Evolutionary conservation across 2,113 vertebrate genomes (phyloP), one percentile per base, ranked within the genome.

Genomic region (Ctenomys sociabilis): DNA sequence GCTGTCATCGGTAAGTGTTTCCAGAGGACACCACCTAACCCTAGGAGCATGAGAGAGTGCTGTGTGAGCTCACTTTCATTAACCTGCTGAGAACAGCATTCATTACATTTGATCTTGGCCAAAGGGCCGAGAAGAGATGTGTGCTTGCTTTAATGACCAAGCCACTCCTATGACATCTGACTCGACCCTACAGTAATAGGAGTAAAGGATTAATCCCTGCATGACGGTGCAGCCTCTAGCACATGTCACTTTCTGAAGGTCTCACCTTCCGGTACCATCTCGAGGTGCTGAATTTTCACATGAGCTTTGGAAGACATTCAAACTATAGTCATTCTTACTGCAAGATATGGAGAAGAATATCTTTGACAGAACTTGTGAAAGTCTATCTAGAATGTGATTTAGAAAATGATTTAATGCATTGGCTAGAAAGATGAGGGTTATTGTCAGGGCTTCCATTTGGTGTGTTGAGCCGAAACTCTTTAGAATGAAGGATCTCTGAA

Each of bases 361-460:
- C 45, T 81, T 88, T 24, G 64, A 57, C 64, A 24, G 54, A 12
- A 85, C 89, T 30, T 73, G 21, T n/a, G 11, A 26, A 85, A 3
- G 66, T 77, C 54, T 64, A 84, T 54, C 59, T 57, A 72, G 52
- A 54, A 88, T 83, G 19, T 64, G 26, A 8, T 10, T 88, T 96
- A 35, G 81, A 24, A 70, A 81, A 26, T 93, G 72, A 68, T 40
- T 91, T 73, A 95, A 91, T 75, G 73, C 64, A 63, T 63, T 75
- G 28, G 21, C 83, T 7, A 93, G 63, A 88, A 90, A 78, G 61
- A 22, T 82, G 24, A 26, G 35, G 2, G 28, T 61, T 35, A 81
- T 35, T 52, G 1, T 93, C 66, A 88, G 84, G 45, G 63, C 32
- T 77, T 82, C 52, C 75, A 32, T 52, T 82, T 85, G 85, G 61